Conservation (phyloP, 2,113 vertebrate genomes). For the Lepus timidus region DNA sequence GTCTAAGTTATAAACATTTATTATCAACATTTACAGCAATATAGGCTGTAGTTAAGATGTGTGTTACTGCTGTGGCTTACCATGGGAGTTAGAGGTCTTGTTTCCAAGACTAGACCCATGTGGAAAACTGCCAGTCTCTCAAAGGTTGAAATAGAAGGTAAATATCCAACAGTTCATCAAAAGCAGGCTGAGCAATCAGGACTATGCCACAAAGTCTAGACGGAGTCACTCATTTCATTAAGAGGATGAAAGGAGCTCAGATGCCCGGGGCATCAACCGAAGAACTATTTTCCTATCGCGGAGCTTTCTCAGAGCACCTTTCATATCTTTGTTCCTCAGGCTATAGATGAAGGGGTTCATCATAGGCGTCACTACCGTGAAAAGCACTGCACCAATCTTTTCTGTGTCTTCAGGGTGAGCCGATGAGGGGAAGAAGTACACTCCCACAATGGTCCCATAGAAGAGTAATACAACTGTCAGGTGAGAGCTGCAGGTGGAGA, state of each 20-base stretch:
- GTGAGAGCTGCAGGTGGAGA: conserved; percentile 79
- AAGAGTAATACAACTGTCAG: conserved; percentile 73
- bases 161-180: not conserved
- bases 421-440: conserved; percentile 69
- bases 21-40: not conserved
- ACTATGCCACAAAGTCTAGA: not conserved
- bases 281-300: not conserved
- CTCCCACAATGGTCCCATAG: conserved; percentile 66
- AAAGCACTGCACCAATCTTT: conserved; percentile 72
- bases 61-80: not conserved
- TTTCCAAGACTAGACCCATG: not conserved
- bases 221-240: not conserved
- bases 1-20: not conserved
- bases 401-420: conserved; percentile 58
- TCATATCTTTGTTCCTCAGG: conserved; percentile 78
- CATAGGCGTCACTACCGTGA: conserved; percentile 78
- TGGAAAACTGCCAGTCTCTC: not conserved
- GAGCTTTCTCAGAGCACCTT: conserved; percentile 69
- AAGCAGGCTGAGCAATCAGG: not conserved
- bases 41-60: not conserved
- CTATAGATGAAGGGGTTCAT: conserved; percentile 79
- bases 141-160: not conserved
- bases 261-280: not conserved
- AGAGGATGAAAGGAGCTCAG: not conserved
- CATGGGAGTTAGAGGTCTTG: fast-evolving